Evolutionary conservation across 2,888 invertebrate genomes (phyloP).

Genomic region (Cephalotes varians): DNA sequence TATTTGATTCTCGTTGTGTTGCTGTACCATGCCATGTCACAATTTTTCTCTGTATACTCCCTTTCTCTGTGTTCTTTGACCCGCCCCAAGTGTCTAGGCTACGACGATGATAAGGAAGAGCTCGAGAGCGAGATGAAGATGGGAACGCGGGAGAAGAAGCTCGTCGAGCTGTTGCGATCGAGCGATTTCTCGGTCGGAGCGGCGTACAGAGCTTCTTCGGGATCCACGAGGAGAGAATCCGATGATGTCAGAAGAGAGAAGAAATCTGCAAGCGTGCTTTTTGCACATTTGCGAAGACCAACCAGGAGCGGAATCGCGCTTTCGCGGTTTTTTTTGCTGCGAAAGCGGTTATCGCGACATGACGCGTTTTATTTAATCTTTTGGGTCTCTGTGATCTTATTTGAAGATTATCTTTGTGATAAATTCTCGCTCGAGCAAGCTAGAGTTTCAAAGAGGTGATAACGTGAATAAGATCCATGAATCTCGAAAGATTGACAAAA

Average conservation of each 20-base stretch:
- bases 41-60: constrained; percentile 68
- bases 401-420: background rate
- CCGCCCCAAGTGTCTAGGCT: constrained; percentile 80
- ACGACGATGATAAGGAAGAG: constrained; percentile 49
- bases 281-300: constrained; percentile 73
- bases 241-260: constrained; percentile 68
- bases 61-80: constrained; percentile 67
- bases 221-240: constrained; percentile 62
- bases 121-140: constrained; percentile 53
- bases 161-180: constrained; percentile 72
- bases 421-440: background rate
- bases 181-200: constrained; percentile 83
- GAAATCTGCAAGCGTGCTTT: constrained; percentile 72
- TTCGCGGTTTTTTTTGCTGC: constrained; percentile 58
- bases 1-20: constrained; percentile 74
- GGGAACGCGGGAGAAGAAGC: constrained; percentile 47
- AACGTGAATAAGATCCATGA: background rate
- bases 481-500: background rate
- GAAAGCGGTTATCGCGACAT: constrained; percentile 25
- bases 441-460: constrained; percentile 5
- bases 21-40: constrained; percentile 76
- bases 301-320: background rate
- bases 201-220: constrained; percentile 53
- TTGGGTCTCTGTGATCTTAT: background rate
- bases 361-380: background rate